Conservation (phyloP, 2,797 vertebrate species). For the Acanthis flammea region DNA sequence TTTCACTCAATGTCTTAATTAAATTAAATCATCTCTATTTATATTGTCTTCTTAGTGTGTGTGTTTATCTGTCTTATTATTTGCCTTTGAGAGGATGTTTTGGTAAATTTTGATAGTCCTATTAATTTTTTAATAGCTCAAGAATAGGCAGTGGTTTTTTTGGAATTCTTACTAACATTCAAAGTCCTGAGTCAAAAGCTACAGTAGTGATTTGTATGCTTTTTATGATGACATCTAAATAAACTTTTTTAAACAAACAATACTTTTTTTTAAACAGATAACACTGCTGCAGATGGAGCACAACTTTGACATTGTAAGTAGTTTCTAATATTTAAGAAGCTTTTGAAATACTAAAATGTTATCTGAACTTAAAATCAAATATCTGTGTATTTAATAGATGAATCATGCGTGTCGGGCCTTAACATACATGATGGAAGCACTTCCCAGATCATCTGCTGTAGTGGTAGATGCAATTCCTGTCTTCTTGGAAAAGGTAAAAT, state of each 20-base stretch:
- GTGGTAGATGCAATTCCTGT: constrained; percentile 99
- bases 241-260: background rate
- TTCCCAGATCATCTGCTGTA: constrained; percentile 97
- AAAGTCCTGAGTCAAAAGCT: background rate
- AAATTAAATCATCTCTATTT: background rate
- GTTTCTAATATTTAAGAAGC: background rate
- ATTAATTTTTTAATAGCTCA: background rate
- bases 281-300: constrained; percentile 99
- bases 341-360: background rate
- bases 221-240: background rate
- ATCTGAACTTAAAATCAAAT: background rate
- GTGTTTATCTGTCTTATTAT: background rate
- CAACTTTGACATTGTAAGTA: constrained; percentile 99
- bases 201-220: background rate
- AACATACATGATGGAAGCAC: constrained; percentile 99
- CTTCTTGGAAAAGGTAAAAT: constrained; percentile 95
- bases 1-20: background rate
- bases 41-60: background rate
- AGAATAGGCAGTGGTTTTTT: background rate
- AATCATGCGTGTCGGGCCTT: constrained; percentile 98
- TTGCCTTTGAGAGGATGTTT: background rate
- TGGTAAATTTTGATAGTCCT: background rate
- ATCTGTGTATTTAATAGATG: constrained; percentile 80
- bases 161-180: background rate
- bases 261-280: constrained; percentile 79